phyloP scores from a whole-genome alignment of 1,140 invertebrate species.

The Octopus sinensis region DNA sequence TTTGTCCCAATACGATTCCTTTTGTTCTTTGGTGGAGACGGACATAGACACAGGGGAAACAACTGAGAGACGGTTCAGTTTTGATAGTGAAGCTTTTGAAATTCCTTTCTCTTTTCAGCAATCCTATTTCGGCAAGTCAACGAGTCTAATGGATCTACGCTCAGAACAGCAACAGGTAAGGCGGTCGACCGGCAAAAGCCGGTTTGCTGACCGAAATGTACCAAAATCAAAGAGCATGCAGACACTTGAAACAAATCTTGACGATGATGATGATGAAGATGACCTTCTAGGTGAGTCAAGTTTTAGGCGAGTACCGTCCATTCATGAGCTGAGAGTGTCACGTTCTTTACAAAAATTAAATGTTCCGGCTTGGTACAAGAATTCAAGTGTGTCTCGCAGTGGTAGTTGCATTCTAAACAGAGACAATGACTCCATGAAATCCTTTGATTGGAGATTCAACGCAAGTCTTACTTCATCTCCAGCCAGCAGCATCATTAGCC shows the following conservation, averaged over 20 bases:
- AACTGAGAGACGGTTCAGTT: slow-evolving; percentile 27
- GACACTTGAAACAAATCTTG: slow-evolving; percentile 49
- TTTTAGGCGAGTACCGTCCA: slow-evolving; percentile 68
- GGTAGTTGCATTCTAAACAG: slow-evolving; percentile 42
- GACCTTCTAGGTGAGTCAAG: slow-evolving; percentile 58
- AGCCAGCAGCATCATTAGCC: slow-evolving; percentile 39
- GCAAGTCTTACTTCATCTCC: slow-evolving; percentile 45
- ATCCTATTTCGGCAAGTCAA: slow-evolving; percentile 36
- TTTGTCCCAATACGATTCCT: slow-evolving; percentile 36
- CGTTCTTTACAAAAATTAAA: slow-evolving; percentile 87
- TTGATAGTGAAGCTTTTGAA: slow-evolving; percentile 45
- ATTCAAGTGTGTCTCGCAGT: slow-evolving; percentile 61
- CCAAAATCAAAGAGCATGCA: slow-evolving; percentile 51
- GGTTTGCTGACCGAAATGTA: slow-evolving; percentile 42
- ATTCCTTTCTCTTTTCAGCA: slow-evolving; percentile 44
- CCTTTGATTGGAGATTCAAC: slow-evolving; percentile 30
- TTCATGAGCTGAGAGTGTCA: slow-evolving; percentile 88
- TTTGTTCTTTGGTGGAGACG: slow-evolving; percentile 43
- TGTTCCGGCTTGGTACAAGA: slow-evolving; percentile 92
- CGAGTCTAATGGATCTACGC: slow-evolving; percentile 49
- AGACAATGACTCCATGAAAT: slow-evolving; percentile 44
- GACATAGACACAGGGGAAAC: slow-evolving; percentile 42
- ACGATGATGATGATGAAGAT: slow-evolving; percentile 31
- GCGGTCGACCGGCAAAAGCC: slow-evolving; percentile 35
- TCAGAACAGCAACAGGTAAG: slow-evolving; percentile 22